A percentile compares a stretch with the other conserved stretches of the same genome.
Evolutionary conservation across 2,888 invertebrate genomes (phyloP).

Genomic region (Autographa pulchrina): DNA sequence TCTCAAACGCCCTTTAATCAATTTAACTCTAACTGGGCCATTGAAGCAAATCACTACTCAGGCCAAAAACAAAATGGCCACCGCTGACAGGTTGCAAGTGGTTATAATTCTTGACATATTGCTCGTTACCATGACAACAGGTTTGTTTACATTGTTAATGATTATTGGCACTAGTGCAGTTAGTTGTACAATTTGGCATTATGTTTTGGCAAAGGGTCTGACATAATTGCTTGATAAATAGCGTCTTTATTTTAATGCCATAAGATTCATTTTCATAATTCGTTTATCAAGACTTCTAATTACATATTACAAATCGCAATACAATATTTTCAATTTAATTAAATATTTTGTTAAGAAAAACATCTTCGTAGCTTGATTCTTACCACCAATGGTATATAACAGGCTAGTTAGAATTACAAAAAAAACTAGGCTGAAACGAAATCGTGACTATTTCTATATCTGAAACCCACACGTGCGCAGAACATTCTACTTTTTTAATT

Average conservation of each 20-base stretch:
- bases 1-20: conserved; percentile 22
- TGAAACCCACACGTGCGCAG: conserved; percentile 31
- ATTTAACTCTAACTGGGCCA: conserved; percentile 40
- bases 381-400: too few relatives aligned
- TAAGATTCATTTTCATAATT: not conserved
- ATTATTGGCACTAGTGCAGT: not conserved
- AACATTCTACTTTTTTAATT: conserved; percentile 40
- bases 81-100: conserved; percentile 31
- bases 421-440: not conserved
- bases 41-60: conserved; percentile 26
- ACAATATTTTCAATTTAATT: too few relatives aligned
- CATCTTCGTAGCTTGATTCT: too few relatives aligned
- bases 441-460: conserved; percentile 20
- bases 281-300: too few relatives aligned
- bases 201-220: not conserved
- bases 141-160: conserved; percentile 6
- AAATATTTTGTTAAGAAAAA: too few relatives aligned
- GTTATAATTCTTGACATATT: conserved; percentile 34
- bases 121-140: not conserved
- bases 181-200: not conserved
- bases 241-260: not conserved
- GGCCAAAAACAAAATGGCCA: conserved; percentile 34
- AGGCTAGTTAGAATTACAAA: not conserved
- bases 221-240: not conserved
- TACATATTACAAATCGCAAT: too few relatives aligned